Percentiles rank a stretch among this genome's conserved stretches.
Conservation (phyloP, 2,888 invertebrate species). For the Teleogryllus oceanicus region DNA sequence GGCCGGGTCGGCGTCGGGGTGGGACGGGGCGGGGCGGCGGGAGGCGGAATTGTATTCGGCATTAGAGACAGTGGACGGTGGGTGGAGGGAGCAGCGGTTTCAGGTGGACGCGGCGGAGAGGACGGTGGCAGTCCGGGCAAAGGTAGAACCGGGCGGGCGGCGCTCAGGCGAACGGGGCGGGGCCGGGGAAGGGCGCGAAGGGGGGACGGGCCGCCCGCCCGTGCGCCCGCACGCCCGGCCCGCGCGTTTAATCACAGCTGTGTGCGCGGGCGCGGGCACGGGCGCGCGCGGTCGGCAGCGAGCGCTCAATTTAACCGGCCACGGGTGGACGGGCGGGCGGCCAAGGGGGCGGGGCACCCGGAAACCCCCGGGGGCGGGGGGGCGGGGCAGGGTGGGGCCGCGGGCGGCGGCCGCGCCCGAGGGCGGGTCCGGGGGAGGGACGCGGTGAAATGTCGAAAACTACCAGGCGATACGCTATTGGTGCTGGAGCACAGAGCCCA, state of each 20-base stretch:
- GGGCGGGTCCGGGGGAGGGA: neutral
- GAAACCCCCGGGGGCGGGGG: neutral
- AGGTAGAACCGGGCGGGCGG: too few relatives aligned
- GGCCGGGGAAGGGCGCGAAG: neutral
- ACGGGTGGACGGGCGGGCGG: neutral
- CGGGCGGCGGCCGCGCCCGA: constrained; percentile 4
- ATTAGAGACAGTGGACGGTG: too few relatives aligned
- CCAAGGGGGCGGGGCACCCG: neutral
- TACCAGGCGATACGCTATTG: too few relatives aligned
- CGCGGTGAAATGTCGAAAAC: too few relatives aligned
- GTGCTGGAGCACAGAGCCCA: neutral
- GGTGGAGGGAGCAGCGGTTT: too few relatives aligned
- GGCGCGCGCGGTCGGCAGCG: neutral
- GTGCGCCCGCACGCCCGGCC: neutral
- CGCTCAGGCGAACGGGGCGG: neutral
- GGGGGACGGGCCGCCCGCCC: neutral
- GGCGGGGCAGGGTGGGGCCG: neutral
- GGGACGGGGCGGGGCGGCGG: too few relatives aligned
- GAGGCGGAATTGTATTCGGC: too few relatives aligned
- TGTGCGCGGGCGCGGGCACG: neutral
- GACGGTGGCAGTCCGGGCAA: too few relatives aligned
- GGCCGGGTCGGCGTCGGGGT: too few relatives aligned
- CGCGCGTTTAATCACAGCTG: constrained; percentile 6
- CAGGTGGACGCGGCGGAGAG: too few relatives aligned
- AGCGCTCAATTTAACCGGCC: neutral